Conservation (phyloP, 2,113 vertebrate species). For the Oreochromis tanganicae region DNA sequence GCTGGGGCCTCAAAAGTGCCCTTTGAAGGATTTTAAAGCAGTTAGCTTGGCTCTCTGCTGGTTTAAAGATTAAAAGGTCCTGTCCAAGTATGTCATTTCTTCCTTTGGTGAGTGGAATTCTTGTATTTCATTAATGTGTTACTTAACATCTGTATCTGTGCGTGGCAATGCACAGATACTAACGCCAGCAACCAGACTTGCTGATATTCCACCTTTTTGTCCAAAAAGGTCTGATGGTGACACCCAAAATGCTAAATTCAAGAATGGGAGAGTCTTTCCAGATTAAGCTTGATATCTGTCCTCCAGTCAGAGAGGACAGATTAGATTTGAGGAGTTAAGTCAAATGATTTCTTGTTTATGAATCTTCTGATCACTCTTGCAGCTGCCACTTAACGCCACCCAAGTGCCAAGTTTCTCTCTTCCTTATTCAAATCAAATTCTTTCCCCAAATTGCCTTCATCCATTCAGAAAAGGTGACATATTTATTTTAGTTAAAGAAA, state of each 20-base stretch:
- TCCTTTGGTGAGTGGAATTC: not conserved
- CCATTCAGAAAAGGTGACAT: not conserved
- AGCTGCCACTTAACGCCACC: rapidly evolving
- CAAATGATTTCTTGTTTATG: not conserved
- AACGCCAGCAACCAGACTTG: not conserved
- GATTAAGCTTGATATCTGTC: not conserved
- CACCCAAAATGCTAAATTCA: not conserved
- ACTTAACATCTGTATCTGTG: not conserved
- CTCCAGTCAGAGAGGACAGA: not conserved
- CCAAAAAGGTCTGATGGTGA: not conserved
- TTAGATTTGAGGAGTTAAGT: not conserved
- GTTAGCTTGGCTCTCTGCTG: not conserved
- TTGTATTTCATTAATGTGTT: not conserved
- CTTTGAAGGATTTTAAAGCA: not conserved
- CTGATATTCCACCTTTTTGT: not conserved
- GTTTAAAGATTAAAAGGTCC: not conserved
- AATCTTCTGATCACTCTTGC: not conserved
- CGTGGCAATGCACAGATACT: rapidly evolving
- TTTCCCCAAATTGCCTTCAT: not conserved
- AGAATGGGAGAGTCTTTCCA: not conserved
- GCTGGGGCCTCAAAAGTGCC: not conserved
- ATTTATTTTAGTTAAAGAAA: not conserved
- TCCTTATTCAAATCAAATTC: not conserved
- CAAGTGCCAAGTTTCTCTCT: not conserved
- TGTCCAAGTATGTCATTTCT: not conserved